Base-by-base conservation (phyloP, 2,113 vertebrate genomes). In the Epinephelus lanceolatus region DNA sequence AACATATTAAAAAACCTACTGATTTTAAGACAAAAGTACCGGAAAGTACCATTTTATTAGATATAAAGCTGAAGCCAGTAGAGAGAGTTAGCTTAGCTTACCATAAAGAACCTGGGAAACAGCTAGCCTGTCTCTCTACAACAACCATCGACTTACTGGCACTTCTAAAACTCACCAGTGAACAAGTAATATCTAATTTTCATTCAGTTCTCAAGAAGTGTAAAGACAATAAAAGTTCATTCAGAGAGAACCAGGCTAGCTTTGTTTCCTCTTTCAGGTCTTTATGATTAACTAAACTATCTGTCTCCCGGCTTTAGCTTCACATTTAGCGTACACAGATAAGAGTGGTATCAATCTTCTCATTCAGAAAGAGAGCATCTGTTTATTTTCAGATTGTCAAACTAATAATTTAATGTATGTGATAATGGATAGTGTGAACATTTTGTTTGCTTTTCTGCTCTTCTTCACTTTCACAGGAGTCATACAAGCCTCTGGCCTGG, bases 401-500 rank as follows among this genome's bases (percentile, higher is more conserved):
- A 56, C n/a, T 27, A 12, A 15, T 25, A 53, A 21, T 25, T 76
- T 25, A 25, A 21, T 42, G 7, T 25, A 25, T 52, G 30, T 14
- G 21, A 40, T 25, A 19, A 9, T 17, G 23, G 2, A 27, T 27
- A 45, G 1, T 45, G 17, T 33, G 25, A 2, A 65, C 1, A 19
- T 71, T 74, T 66, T 1, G 0, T 27, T 65, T 65, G 27, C 8
- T 8, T 30, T 42, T 40, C 47, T 65, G 21, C 12, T 7, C 17
- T 33, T 49, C 15, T 71, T 10, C 7, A 7, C 51, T 76, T 40
- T 73, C 51, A 69, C 87, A 96, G 94, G 91, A 94, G 6, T 60
- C 89, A 4, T 86, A 81, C 69, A 94, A 91, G 69, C 78, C 80
- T 53, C 45, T 84, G 0, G 6, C 80, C 56, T 91, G 92, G 92